A percentile compares a stretch with the other conserved stretches of the same genome.
These are phyloP conservation scores for Pollenia labialis DNA, from an alignment of 2,888 invertebrate genomes.

Conservation along the genomic window DNA sequence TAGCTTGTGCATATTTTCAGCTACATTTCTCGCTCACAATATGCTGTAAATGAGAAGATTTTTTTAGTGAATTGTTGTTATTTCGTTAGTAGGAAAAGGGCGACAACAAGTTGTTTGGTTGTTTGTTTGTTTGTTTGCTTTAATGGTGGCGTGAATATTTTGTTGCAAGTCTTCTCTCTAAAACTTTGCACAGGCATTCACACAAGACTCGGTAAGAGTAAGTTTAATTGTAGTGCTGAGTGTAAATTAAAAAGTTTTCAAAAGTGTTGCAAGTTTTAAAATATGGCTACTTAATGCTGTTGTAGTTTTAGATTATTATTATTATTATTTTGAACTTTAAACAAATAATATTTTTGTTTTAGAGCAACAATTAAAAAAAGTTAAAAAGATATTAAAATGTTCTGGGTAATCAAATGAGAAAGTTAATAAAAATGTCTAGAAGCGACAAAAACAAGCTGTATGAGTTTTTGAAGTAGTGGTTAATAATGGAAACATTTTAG, in stretches of 20 bases:
- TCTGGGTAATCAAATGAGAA: conserved; percentile 44
- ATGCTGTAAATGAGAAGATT: no score
- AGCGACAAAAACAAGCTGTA: background rate
- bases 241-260: background rate
- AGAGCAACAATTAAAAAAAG: conserved; percentile 24
- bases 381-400: conserved; percentile 46
- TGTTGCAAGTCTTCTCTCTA: conserved; percentile 44
- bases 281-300: conserved; percentile 52
- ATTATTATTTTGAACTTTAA: conserved; percentile 69
- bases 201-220: background rate
- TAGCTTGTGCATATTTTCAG: conserved; percentile 25
- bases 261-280: conserved; percentile 41
- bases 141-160: conserved; percentile 62
- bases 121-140: conserved; percentile 42
- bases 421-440: conserved; percentile 53
- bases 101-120: conserved; percentile 52
- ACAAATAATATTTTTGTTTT: conserved; percentile 45
- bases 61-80: background rate
- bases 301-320: conserved; percentile 40
- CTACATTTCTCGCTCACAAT: conserved; percentile 6
- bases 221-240: background rate
- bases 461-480: background rate
- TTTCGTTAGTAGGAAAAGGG: conserved; percentile 47
- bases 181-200: conserved; percentile 26
- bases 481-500: no score